Percentiles rank a stretch among this genome's conserved stretches.
phyloP scores from a whole-genome alignment of 2,888 invertebrate genomes.

The Cheilosia scutellata region DNA sequence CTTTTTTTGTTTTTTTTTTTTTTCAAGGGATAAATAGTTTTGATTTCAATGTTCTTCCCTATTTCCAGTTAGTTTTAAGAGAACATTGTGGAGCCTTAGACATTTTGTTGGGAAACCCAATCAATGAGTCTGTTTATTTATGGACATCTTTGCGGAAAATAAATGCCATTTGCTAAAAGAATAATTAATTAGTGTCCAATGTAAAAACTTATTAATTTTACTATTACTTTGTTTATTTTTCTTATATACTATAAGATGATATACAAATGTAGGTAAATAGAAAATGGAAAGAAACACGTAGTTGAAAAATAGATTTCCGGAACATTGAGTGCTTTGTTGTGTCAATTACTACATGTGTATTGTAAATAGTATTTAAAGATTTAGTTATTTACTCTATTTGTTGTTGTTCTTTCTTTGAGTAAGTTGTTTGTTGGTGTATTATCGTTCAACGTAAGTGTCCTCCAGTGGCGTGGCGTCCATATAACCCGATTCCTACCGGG shows the following conservation, averaged over 20 bases:
- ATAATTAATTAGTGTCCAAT: conserved; percentile 6
- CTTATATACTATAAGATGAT: too few relatives aligned
- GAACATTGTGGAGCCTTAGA: conserved; percentile 7
- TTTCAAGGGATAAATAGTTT: conserved; percentile 47
- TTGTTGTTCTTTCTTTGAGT: too few relatives aligned
- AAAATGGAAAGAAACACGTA: too few relatives aligned
- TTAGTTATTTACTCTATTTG: not conserved
- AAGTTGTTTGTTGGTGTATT: not conserved
- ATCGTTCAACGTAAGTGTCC: not conserved
- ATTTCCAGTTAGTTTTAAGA: not conserved
- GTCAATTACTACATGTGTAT: not conserved
- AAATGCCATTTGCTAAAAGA: not conserved
- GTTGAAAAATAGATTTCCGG: not conserved
- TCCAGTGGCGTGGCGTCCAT: too few relatives aligned
- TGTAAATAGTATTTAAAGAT: too few relatives aligned
- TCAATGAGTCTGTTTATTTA: conserved; percentile 14
- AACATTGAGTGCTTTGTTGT: not conserved
- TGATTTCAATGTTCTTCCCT: conserved; percentile 27
- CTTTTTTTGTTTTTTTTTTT: conserved; percentile 16
- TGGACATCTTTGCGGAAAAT: conserved; percentile 5
- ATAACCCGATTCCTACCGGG: too few relatives aligned
- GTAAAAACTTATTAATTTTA: conserved; percentile 16
- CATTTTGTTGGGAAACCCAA: conserved; percentile 15
- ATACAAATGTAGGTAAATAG: not conserved
- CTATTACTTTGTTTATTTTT: conserved; percentile 2